Base-by-base conservation (phyloP, 1,140 invertebrate genomes). In the Drosophila bifasciata region DNA sequence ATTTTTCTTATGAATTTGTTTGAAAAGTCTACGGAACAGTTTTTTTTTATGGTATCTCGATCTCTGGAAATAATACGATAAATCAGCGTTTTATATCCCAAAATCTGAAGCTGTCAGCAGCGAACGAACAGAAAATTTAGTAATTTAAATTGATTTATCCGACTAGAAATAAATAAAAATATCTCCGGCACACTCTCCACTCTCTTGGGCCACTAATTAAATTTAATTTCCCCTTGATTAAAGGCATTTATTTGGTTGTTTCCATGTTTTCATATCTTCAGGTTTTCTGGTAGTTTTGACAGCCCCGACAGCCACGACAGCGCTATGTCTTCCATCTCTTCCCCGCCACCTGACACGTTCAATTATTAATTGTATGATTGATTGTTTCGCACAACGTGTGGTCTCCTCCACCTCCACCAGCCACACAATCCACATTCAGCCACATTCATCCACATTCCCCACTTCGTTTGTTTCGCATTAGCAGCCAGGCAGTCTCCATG, bases 331-430 rank as follows among this genome's bases (percentile, higher is more conserved):
- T 48, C 17, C 39, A 15, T 53, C 57, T 59, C 32, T 36, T 36
- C 40, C 23, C n/a, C n/a, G n/a, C n/a, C 40, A 46, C 25, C 76
- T 53, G 16, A 60, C 39, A 61, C 68, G 55, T 71, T 72, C 39
- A 73, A 64, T 77, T 80, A 77, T 86, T 85, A 85, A 85, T 81
- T 76, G 63, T 74, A 63, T 85, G 80, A 85, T 85, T 86, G 77
- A 85, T 85, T 44, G 80, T 66, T 86, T 4, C 5, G 28, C 73
- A 28, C 80, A 49, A 70, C 77, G 77, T 85, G 80, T 85, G 81
- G 77, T 85, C 80, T 60, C 4, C 3, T 21, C 21, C 36, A 19
- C 11, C 46, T 8, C 39, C 25, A 1, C 2, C n/a, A n/a, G n/a
- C n/a, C n/a, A n/a, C n/a, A n/a, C n/a, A n/a, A n/a, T 3, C 62